Percentiles rank a stretch among this genome's conserved stretches.
phyloP scores from a whole-genome alignment of 2,888 invertebrate genomes.

The Brenthis hecate region DNA sequence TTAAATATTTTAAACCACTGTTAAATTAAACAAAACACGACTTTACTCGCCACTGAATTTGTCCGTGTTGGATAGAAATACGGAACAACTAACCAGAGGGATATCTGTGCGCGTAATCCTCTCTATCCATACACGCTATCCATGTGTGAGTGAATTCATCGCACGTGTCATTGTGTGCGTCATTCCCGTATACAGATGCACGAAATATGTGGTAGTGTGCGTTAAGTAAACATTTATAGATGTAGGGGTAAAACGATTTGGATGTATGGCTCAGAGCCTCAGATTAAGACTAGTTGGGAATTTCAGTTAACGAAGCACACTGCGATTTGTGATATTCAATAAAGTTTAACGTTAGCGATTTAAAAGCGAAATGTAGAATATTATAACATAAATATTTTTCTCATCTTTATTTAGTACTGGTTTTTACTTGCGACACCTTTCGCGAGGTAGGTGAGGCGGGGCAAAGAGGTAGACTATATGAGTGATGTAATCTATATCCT shows the following conservation, averaged over 20 bases:
- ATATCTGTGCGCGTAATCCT: constrained; percentile 40
- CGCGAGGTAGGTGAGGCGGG: too few relatives aligned
- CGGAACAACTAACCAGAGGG: constrained; percentile 32
- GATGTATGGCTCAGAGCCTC: constrained; percentile 21
- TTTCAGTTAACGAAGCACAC: constrained; percentile 24
- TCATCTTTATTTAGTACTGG: too few relatives aligned
- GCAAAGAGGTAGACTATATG: too few relatives aligned
- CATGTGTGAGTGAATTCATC: constrained; percentile 34
- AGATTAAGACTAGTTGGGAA: constrained; percentile 33
- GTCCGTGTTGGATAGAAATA: constrained; percentile 40
- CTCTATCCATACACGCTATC: constrained; percentile 26
- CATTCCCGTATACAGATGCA: constrained; percentile 14
- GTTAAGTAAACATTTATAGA: constrained; percentile 23
- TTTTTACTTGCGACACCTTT: too few relatives aligned
- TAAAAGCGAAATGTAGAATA: neutral
- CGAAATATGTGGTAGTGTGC: constrained; percentile 26
- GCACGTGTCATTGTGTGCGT: constrained; percentile 29
- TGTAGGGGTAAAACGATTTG: constrained; percentile 37
- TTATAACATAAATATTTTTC: neutral
- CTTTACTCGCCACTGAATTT: constrained; percentile 25
- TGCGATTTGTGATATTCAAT: constrained; percentile 22
- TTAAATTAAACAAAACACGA: constrained; percentile 14
- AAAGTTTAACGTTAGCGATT: neutral
- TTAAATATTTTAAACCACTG: neutral
- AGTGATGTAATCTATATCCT: too few relatives aligned